Conservation (phyloP, 2,113 vertebrate species). For the Herpailurus yagouaroundi region DNA sequence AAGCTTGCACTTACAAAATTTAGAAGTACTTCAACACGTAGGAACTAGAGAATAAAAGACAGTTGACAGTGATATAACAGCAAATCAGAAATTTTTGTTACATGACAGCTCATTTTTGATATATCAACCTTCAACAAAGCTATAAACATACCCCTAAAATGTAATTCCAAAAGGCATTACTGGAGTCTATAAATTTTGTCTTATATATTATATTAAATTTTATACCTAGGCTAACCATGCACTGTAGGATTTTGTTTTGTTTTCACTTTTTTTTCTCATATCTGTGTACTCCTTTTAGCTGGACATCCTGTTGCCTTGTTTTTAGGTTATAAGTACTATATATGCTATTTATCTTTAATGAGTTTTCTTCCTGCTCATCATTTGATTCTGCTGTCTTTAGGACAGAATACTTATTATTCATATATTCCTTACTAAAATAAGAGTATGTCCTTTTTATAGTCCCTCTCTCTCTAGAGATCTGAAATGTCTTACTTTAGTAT, state of each 20-base stretch:
- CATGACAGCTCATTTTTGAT: neutral
- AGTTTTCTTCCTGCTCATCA: neutral
- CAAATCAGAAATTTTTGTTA: neutral
- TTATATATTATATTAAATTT: neutral
- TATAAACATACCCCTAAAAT: neutral
- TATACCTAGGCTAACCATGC: neutral
- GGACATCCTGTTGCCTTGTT: neutral
- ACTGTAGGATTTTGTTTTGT: neutral
- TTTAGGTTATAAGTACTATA: neutral
- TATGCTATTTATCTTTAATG: neutral
- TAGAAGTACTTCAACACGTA: neutral
- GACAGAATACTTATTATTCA: neutral
- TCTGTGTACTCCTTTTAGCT: neutral
- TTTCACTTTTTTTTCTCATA: neutral
- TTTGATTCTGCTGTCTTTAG: neutral
- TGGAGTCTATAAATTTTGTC: neutral
- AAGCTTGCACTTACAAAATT: neutral
- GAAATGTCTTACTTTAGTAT: neutral
- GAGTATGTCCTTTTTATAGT: neutral
- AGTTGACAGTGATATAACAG: neutral
- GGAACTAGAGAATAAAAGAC: neutral
- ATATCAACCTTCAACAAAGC: neutral
- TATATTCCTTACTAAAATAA: slow-evolving; percentile 1
- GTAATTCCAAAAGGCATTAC: neutral
- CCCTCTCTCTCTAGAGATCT: neutral